Base-by-base conservation (phyloP, 2,888 invertebrate species). In the Hartigia nigra region DNA sequence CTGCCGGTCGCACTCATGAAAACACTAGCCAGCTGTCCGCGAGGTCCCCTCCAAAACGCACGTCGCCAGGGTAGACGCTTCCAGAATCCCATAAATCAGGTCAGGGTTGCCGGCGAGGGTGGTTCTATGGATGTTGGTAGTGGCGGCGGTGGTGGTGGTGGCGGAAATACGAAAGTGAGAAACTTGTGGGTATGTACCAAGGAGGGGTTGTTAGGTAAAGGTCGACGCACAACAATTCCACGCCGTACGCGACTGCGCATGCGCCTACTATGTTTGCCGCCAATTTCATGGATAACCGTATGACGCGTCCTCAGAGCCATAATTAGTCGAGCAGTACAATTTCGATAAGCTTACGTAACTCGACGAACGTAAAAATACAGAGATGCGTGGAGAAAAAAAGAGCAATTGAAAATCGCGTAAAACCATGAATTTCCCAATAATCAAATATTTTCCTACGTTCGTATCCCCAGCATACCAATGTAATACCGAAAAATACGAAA, bases 71-170 rank as follows among this genome's bases (percentile, higher is more conserved):
- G 87, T 89, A 90, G 93, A 93, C 93, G 93, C 93, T 93, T 93
- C 93, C 92, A 93, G 93, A 93, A 93, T 93, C 93, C 92, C 93
- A 93, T 93, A 94, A 94, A 93, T 94, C 93, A 93, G 93, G 93
- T 91, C 92, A 92, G 91, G 91, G 91, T 91, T 90, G 91, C 88
- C 89, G 85, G 88, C 88, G 88, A 87, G 87, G 88, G 87, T 86
- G 87, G 87, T 82, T 55, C 55, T 55, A 14, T 14, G 55, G 55
- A 55, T 1, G 55, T 55, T 37, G 72, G 70, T 39, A 35, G 37
- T 74, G 69, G 76, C 70, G 74, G 70, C 70, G 77, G 72, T 77
- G 31, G 55, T 70, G 76, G 78, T 86, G 85, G 88, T 88, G 84
- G 84, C 76, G 55, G 55, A 9, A 55, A 55, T 23, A 23, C 55